Base-by-base conservation (phyloP, 2,797 vertebrate genomes). In the Xenentodon cancila region DNA sequence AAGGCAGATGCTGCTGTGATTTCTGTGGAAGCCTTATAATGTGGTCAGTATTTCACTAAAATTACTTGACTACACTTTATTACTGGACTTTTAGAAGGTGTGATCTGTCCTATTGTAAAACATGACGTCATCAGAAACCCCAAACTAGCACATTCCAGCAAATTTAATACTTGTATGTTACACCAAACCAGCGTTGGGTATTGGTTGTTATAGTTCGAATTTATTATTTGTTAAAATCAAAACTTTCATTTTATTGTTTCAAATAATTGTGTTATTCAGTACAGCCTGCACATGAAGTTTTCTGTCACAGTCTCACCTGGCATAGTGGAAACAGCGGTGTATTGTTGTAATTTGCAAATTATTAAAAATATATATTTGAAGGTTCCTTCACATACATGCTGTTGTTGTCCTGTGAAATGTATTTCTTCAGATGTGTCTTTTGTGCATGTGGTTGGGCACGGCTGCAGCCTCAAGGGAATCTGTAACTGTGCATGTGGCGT, bases 381-480 rank as follows among this genome's bases (percentile, higher is more conserved):
- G 22, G 63, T n/a, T 75, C 58, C 32, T 25, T 47, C 20, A 7
- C 21, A 54, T 62, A 59, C 71, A 32, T 73, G 55, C 45, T 15
- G 5, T 19, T 64, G 45, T 72, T 64, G 66, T 73, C 50, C 64
- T 52, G 45, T 61, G 53, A 77, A 71, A 64, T 52, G 2, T 19
- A 5, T 68, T 71, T 63, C 34, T 9, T 56, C 54, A 46, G n/a
- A 40, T 45, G 21, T 60, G 51, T 61, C 17, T 15, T 37, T 56
- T 19, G 68, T 60, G 74, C 0, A 32, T 74, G 75, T 79, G 46
- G 60, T 53, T 54, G 27, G 25, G 67, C 43, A 52, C 58, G 48
- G 30, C 55, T 64, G n/a, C 18, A 51, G 55, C 49, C 63, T 75
- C 22, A 68, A 25, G 73, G 75, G 73, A 72, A 82, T 63, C 59